phyloP scores from a whole-genome alignment of 2,113 vertebrate genomes.

The Perccottus glenii region DNA sequence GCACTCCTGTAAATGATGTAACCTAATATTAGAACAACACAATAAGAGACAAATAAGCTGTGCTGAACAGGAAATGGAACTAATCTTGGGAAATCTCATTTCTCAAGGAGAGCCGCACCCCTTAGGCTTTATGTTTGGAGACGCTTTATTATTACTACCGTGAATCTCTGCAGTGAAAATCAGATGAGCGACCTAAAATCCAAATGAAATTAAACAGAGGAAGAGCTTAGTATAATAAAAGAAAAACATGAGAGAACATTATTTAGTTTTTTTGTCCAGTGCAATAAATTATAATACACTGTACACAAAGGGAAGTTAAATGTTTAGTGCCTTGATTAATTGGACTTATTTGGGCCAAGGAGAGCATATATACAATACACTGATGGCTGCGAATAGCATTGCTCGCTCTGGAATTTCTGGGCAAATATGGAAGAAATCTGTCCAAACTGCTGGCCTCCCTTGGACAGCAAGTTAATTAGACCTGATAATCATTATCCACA shows the following conservation, averaged over 20 bases:
- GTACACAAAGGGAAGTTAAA: neutral
- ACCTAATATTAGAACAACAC: slow-evolving; percentile 40
- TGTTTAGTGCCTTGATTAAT: no score
- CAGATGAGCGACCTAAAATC: slow-evolving; percentile 9
- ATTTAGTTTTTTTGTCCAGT: no score
- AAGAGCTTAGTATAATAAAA: no score
- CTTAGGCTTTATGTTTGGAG: slow-evolving; percentile 33
- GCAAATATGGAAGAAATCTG: slow-evolving; percentile 15
- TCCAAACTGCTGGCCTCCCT: slow-evolving; percentile 23
- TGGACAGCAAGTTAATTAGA: slow-evolving; percentile 41
- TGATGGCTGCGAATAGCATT: slow-evolving; percentile 11
- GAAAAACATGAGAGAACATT: no score
- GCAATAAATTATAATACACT: neutral
- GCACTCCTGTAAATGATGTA: slow-evolving; percentile 20
- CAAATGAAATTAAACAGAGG: slow-evolving; percentile 23
- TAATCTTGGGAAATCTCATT: slow-evolving; percentile 36
- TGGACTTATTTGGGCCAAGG: no score
- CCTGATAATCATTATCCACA: slow-evolving; percentile 47
- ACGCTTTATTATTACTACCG: slow-evolving; percentile 34
- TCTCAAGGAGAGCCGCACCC: slow-evolving; percentile 16
- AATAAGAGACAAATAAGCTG: slow-evolving; percentile 38
- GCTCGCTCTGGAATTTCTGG: slow-evolving; percentile 19
- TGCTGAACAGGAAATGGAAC: slow-evolving; percentile 33
- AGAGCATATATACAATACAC: neutral
- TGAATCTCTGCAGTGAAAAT: slow-evolving; percentile 25